Conservation (phyloP, 2,888 invertebrate genomes). For the Caenorhabditis sinica region DNA sequence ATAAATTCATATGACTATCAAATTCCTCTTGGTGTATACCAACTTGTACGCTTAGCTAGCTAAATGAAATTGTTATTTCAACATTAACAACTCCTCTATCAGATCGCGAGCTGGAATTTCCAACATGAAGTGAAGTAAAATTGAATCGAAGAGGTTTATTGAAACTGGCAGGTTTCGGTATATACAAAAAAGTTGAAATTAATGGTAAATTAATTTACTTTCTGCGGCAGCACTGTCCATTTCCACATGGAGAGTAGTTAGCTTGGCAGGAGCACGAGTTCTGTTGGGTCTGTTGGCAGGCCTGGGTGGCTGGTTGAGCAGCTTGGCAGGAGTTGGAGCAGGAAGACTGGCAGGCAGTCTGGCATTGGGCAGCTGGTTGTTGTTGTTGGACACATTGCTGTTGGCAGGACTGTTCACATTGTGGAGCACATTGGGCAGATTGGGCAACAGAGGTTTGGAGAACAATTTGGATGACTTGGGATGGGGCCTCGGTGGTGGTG, state of each 20-base stretch:
- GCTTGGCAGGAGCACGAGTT: constrained; percentile 45
- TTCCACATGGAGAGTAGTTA: constrained; percentile 71
- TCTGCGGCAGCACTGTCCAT: constrained; percentile 72
- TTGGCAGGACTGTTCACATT: constrained; percentile 71
- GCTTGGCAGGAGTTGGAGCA: constrained; percentile 66
- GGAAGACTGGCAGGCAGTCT: constrained; percentile 64
- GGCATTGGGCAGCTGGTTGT: constrained; percentile 69
- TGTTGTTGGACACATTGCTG: constrained; percentile 70
- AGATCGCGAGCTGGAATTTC: too few species aligned
- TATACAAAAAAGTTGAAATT: constrained; percentile 53
- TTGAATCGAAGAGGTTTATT: constrained; percentile 40
- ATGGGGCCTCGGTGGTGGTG: constrained; percentile 50
- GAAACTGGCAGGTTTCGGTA: constrained; percentile 43
- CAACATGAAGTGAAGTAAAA: too few species aligned
- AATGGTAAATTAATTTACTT: constrained; percentile 51
- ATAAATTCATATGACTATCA: too few species aligned
- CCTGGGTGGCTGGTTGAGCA: constrained; percentile 48
- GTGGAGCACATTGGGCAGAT: constrained; percentile 69
- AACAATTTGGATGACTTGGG: constrained; percentile 63
- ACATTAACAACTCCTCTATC: too few species aligned
- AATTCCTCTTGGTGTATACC: too few species aligned
- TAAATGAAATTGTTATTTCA: too few species aligned
- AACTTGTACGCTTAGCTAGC: too few species aligned
- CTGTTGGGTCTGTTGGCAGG: constrained; percentile 60
- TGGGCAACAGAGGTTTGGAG: constrained; percentile 71